Evolutionary conservation across 2,797 vertebrate species (phyloP).

Genomic region (Chelon auratus): DNA sequence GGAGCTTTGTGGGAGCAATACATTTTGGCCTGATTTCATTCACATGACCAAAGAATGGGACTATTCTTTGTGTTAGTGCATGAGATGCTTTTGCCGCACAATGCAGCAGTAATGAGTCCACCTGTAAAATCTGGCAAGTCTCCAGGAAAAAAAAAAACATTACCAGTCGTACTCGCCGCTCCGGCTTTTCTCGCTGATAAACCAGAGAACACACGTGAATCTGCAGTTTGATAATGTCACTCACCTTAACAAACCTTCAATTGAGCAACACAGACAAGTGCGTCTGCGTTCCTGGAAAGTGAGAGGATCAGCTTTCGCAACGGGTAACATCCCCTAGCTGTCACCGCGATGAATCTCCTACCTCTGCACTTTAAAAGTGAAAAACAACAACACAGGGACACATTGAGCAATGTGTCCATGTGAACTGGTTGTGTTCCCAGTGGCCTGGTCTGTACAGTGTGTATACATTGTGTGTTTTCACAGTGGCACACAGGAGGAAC

Average conservation of each 20-base stretch:
- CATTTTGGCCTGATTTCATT: not conserved
- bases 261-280: slow-evolving; percentile 48
- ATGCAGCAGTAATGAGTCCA: slow-evolving; percentile 9
- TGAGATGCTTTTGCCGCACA: not conserved
- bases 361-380: slow-evolving; percentile 54
- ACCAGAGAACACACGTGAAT: not conserved
- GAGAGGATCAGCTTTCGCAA: slow-evolving; percentile 65
- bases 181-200: slow-evolving; percentile 40
- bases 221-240: not conserved
- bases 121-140: slow-evolving; percentile 21
- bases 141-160: slow-evolving; percentile 9
- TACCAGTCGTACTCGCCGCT: slow-evolving; percentile 30
- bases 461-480: slow-evolving; percentile 56
- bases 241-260: slow-evolving; percentile 11
- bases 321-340: slow-evolving; percentile 37
- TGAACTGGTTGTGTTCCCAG: slow-evolving; percentile 51
- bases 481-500: slow-evolving; percentile 57
- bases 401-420: slow-evolving; percentile 72
- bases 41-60: not conserved
- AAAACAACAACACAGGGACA: slow-evolving; percentile 28
- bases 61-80: not conserved
- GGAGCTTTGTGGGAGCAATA: not conserved
- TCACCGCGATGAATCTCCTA: slow-evolving; percentile 56
- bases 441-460: slow-evolving; percentile 42
- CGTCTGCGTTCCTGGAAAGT: slow-evolving; percentile 52